Evolutionary conservation across 35 echinoderm and acorn worm species (phyloP).

Genomic region (Hemicentrotus pulcherrimus): DNA sequence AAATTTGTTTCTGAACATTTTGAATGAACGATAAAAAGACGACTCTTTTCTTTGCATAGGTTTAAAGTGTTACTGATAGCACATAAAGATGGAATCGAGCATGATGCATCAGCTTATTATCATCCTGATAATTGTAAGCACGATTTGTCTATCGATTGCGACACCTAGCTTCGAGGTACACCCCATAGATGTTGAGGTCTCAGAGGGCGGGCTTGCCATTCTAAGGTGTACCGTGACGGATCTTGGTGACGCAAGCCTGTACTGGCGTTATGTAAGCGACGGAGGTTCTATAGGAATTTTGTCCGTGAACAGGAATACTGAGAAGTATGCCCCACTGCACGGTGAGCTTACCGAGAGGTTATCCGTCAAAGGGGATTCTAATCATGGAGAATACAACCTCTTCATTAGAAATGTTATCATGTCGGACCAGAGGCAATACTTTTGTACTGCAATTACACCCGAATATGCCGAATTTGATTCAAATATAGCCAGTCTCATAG

Average conservation of each 20-base stretch:
- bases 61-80: no score
- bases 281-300: neutral
- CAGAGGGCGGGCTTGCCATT: slow-evolving; percentile 2
- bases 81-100: neutral
- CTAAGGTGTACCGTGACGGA: slow-evolving; percentile 4
- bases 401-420: neutral
- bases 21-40: no score
- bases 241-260: neutral
- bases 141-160: neutral
- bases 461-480: neutral
- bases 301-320: neutral
- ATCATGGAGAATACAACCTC: slow-evolving; percentile 26
- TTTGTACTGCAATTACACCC: slow-evolving; percentile 24
- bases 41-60: no score
- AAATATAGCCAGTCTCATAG: neutral
- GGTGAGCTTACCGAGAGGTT: neutral
- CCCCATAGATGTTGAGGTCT: neutral
- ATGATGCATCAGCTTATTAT: neutral
- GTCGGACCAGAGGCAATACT: slow-evolving; percentile 14
- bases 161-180: neutral
- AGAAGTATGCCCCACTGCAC: neutral
- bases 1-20: no score
- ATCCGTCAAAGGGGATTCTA: neutral
- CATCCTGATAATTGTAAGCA: neutral
- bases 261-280: slow-evolving; percentile 3